Conservation (phyloP, 2,797 vertebrate species). For the Spea hammondii region DNA sequence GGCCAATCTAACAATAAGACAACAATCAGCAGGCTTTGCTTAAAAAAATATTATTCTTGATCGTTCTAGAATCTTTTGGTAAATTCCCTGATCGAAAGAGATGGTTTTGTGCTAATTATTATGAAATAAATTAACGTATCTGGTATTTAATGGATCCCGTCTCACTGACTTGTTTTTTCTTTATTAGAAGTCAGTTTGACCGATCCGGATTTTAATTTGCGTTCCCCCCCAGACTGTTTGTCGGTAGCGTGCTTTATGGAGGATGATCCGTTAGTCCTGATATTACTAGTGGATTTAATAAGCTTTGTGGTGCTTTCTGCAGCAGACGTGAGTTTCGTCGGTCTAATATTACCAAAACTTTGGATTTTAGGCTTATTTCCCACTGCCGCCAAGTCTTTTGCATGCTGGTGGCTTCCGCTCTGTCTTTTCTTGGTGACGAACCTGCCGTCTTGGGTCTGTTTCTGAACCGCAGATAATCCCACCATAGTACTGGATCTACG, state of each 20-base stretch:
- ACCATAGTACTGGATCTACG: slow-evolving; percentile 5
- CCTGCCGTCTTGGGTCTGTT: slow-evolving; percentile 39
- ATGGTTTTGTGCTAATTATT: too few relatives aligned
- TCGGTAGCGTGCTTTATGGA: slow-evolving; percentile 36
- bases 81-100: too few relatives aligned
- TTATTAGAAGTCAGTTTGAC: slow-evolving; percentile 39
- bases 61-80: too few relatives aligned
- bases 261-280: slow-evolving; percentile 62
- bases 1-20: too few relatives aligned
- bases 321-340: slow-evolving; percentile 38
- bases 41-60: too few relatives aligned
- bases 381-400: background rate
- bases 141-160: too few relatives aligned
- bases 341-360: slow-evolving; percentile 59
- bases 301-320: slow-evolving; percentile 52
- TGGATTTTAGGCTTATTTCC: slow-evolving; percentile 55
- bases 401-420: slow-evolving; percentile 43
- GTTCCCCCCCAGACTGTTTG: slow-evolving; percentile 55
- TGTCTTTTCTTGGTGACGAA: slow-evolving; percentile 56
- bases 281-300: slow-evolving; percentile 49
- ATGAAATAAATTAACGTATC: too few relatives aligned
- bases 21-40: too few relatives aligned
- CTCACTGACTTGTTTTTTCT: slow-evolving; percentile 50
- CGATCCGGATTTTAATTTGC: slow-evolving; percentile 61
- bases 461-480: slow-evolving; percentile 33